A percentile compares a stretch with the other conserved stretches of the same genome.
These are phyloP conservation scores for Egretta garzetta DNA, from an alignment of 2,113 vertebrate species.

Conservation along the genomic window DNA sequence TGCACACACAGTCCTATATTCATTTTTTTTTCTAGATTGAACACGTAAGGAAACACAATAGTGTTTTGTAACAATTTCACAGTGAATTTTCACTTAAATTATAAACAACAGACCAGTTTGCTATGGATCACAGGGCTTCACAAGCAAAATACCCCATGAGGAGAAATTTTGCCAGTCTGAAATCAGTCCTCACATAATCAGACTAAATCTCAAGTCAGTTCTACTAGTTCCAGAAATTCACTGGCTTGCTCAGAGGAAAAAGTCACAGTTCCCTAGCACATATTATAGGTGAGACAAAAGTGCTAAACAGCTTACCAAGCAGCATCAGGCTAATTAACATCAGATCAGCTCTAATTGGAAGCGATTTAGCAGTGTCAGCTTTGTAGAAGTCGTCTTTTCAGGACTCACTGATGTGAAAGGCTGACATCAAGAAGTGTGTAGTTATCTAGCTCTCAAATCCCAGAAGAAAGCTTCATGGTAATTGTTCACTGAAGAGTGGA, in stretches of 20 bases:
- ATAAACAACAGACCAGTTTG: neutral
- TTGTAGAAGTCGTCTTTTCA: constrained; percentile 2
- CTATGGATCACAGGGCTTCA: neutral
- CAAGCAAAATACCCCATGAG: neutral
- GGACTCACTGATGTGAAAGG: constrained; percentile 35
- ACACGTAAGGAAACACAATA: neutral
- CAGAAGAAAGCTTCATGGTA: neutral
- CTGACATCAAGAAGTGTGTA: constrained; percentile 8
- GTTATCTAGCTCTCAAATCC: neutral
- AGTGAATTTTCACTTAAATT: neutral
- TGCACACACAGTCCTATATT: neutral
- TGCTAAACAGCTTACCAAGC: constrained; percentile 66
- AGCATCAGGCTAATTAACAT: constrained; percentile 67
- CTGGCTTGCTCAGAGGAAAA: neutral
- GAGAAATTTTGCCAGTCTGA: neutral
- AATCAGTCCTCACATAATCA: neutral
- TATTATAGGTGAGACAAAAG: constrained; percentile 31
- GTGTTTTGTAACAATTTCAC: neutral
- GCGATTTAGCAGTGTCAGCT: constrained; percentile 29
- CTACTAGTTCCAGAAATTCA: neutral
- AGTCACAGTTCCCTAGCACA: neutral
- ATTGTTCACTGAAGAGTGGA: neutral
- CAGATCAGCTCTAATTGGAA: constrained; percentile 63
- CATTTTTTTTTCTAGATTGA: neutral
- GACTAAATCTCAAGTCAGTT: neutral